Percentiles rank a stretch among this genome's conserved stretches.
Conservation (phyloP, 2,888 invertebrate species). For the Amiota communis region DNA sequence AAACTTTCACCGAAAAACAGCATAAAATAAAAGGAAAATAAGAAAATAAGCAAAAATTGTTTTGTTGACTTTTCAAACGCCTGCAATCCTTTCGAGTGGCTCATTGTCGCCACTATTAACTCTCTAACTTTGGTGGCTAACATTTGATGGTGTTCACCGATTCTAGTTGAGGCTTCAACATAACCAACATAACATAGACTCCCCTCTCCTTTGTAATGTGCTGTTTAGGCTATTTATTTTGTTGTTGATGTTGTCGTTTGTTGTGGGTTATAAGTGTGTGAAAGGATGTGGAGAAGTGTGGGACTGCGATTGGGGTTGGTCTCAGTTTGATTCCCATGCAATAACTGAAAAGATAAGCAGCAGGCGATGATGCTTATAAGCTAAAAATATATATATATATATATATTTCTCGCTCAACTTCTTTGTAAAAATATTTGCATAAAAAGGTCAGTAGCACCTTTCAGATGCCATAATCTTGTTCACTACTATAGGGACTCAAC, state of each 20-base stretch:
- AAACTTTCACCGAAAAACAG: conserved; percentile 19
- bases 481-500: not conserved
- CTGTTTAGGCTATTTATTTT: not conserved
- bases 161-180: no score
- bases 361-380: conserved; percentile 13
- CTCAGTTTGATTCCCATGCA: conserved; percentile 6
- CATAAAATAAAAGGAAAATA: not conserved
- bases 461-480: conserved; percentile 35
- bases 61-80: conserved; percentile 23
- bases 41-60: conserved; percentile 5
- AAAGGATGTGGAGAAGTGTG: not conserved
- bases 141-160: not conserved
- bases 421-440: conserved; percentile 69
- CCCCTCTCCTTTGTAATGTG: no score
- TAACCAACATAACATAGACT: no score
- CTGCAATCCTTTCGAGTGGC: conserved; percentile 7
- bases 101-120: conserved; percentile 19
- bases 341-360: conserved; percentile 45
- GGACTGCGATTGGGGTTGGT: not conserved
- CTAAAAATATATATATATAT: not conserved
- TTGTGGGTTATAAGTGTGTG: conserved; percentile 20
- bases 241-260: conserved; percentile 33
- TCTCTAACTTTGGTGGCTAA: conserved; percentile 9
- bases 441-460: conserved; percentile 71
- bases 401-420: conserved; percentile 38